Evolutionary conservation across 2,888 invertebrate genomes (phyloP).

Genomic region (Zaprionus obscuricornis): DNA sequence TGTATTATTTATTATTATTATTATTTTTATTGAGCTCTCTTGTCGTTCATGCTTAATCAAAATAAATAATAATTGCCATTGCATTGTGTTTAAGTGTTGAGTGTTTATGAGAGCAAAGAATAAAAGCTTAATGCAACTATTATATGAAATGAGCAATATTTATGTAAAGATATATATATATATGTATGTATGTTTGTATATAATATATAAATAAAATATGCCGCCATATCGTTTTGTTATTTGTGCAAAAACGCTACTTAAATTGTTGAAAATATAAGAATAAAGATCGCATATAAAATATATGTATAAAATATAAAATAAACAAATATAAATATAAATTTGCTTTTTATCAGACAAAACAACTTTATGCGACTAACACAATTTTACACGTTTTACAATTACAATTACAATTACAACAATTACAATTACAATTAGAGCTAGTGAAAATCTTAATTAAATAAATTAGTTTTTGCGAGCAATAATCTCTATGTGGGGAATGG

Average conservation of each 20-base stretch:
- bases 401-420: constrained; percentile 35
- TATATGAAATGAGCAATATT: constrained; percentile 16
- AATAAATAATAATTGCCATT: constrained; percentile 70
- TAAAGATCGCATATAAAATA: too few relatives aligned
- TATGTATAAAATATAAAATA: too few relatives aligned
- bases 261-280: constrained; percentile 21
- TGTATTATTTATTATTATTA: constrained; percentile 27
- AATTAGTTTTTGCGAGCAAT: constrained; percentile 66
- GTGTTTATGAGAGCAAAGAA: constrained; percentile 49
- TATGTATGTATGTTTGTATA: constrained; percentile 11
- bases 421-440: constrained; percentile 44
- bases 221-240: constrained; percentile 54
- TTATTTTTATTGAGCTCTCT: constrained; percentile 71
- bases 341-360: too few relatives aligned
- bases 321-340: constrained; percentile 27
- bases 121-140: constrained; percentile 44
- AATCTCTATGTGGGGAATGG: constrained; percentile 74
- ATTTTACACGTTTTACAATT: not conserved
- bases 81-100: constrained; percentile 55
- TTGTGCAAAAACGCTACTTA: constrained; percentile 71
- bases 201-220: constrained; percentile 21
- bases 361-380: constrained; percentile 32
- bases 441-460: constrained; percentile 77
- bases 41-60: constrained; percentile 70
- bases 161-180: constrained; percentile 20